Percentiles rank a stretch among this genome's conserved stretches.
Conservation (phyloP, 1,140 invertebrate genomes). For the Lasioglossum baleicum region DNA sequence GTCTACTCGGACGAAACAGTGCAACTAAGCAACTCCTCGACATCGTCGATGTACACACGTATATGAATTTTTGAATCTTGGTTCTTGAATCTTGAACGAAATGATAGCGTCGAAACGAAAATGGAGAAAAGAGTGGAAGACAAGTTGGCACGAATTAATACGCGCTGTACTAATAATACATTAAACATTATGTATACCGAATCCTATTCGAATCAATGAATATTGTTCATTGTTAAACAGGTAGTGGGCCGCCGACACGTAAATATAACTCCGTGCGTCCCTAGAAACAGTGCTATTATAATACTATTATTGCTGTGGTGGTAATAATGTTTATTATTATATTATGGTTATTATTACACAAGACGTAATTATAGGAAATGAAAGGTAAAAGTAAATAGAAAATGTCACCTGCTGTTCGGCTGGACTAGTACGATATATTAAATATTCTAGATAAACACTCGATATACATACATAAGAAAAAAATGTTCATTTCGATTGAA, state of each 20-base stretch:
- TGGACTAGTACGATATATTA: constrained; percentile 60
- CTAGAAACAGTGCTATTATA: constrained; percentile 69
- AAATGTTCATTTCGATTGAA: constrained; percentile 70
- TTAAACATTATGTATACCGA: constrained; percentile 58
- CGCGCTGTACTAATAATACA: constrained; percentile 57
- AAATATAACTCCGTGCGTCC: constrained; percentile 62
- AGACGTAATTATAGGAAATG: constrained; percentile 61
- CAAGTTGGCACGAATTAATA: constrained; percentile 45
- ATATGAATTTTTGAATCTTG: no score
- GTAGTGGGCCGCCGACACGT: constrained; percentile 61
- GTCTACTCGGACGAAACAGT: background rate
- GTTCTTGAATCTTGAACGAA: background rate
- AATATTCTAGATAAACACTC: constrained; percentile 53
- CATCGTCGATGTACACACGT: background rate
- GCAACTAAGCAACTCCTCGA: background rate
- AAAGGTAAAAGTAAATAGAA: constrained; percentile 47
- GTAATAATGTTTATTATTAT: constrained; percentile 75
- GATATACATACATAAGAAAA: constrained; percentile 52
- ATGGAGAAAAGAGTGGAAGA: constrained; percentile 26
- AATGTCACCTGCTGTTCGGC: constrained; percentile 52
- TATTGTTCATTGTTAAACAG: constrained; percentile 64
- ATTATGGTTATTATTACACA: constrained; percentile 68
- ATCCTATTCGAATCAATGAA: constrained; percentile 62
- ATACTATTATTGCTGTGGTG: constrained; percentile 72
- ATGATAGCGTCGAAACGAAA: background rate